Evolutionary conservation across 2,113 vertebrate genomes (phyloP).

Genomic region (Ciconia stormi): DNA sequence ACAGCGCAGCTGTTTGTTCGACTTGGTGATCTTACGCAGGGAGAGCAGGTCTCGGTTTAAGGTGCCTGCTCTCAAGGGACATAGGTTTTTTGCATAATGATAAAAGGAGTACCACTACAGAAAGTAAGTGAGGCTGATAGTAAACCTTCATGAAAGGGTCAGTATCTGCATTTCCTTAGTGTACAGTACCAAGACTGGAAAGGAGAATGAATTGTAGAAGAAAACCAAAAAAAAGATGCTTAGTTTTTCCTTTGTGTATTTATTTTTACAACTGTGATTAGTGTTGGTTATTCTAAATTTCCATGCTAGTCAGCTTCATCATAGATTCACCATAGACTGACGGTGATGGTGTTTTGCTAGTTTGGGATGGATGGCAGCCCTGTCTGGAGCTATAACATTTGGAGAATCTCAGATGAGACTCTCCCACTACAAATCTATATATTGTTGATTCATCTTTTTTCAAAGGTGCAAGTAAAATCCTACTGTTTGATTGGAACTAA

Average conservation of each 20-base stretch:
- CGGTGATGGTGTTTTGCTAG: neutral
- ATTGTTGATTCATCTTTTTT: neutral
- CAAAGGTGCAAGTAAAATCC: neutral
- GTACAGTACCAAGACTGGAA: neutral
- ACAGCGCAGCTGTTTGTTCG: accelerated
- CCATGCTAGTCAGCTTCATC: neutral
- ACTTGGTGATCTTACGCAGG: neutral
- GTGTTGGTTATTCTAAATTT: neutral
- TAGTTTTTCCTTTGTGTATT: neutral
- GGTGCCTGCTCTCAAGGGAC: neutral
- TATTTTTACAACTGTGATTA: neutral
- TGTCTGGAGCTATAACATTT: neutral
- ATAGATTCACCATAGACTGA: neutral
- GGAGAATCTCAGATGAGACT: neutral
- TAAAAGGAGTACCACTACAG: neutral
- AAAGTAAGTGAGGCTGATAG: neutral
- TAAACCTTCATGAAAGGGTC: neutral
- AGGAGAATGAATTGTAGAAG: neutral
- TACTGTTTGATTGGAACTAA: neutral
- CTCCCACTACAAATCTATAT: neutral
- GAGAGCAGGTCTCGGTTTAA: neutral
- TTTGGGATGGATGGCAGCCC: neutral
- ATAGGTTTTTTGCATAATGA: accelerated
- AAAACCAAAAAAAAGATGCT: neutral
- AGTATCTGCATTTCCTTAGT: neutral